These are phyloP conservation scores for Xiphophorus hellerii DNA, from an alignment of 2,113 vertebrate genomes.

Conservation along the genomic window DNA sequence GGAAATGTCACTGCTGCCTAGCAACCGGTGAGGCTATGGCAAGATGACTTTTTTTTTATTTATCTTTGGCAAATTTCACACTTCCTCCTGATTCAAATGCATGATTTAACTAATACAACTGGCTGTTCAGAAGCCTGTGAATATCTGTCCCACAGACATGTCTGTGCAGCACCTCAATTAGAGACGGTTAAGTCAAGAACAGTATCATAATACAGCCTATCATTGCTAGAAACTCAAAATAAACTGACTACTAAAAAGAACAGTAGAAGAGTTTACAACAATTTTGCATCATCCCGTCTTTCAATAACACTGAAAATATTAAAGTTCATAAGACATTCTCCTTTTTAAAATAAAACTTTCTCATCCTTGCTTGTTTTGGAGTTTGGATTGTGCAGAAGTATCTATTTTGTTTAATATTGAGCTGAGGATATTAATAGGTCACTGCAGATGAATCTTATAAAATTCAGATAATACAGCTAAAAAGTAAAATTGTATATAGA, in stretches of 20 bases:
- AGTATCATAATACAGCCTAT: not conserved
- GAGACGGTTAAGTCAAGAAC: conserved; percentile 3
- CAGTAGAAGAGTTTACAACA: not conserved
- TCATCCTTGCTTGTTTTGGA: not conserved
- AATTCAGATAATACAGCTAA: no score
- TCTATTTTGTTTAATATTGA: no score
- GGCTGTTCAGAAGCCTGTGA: not conserved
- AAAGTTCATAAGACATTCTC: not conserved
- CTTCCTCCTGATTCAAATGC: conserved; percentile 23
- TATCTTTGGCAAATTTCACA: conserved; percentile 42
- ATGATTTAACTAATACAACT: conserved; percentile 20
- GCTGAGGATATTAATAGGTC: no score
- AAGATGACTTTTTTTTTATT: conserved; percentile 37
- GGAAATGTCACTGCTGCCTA: conserved; percentile 60
- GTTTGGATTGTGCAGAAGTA: not conserved
- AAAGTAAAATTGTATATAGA: no score
- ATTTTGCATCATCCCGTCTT: no score
- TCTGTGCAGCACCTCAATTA: conserved; percentile 16
- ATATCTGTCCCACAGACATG: conserved; percentile 5
- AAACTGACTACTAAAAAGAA: not conserved
- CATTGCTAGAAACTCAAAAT: no score
- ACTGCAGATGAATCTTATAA: no score
- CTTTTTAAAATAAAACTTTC: not conserved
- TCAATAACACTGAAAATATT: not conserved
- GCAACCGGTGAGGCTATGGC: conserved; percentile 50